Percentiles rank a stretch among this genome's conserved stretches.
These are phyloP conservation scores for Melinaea marsaeus DNA, from an alignment of 2,888 invertebrate species.

Conservation along the genomic window DNA sequence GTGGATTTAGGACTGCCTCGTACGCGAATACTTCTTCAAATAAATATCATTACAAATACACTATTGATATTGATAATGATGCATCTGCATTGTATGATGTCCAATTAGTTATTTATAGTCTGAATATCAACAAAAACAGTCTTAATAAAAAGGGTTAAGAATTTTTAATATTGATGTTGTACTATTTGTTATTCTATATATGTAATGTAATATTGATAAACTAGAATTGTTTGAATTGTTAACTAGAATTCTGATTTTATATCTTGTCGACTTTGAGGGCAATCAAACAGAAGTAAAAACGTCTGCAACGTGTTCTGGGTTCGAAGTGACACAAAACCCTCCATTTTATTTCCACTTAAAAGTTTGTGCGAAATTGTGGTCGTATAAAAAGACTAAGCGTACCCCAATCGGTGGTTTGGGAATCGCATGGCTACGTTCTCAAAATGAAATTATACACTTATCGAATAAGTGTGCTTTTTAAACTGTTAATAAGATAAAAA, in stretches of 20 bases:
- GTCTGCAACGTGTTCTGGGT: constrained; percentile 42
- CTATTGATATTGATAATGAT: no score
- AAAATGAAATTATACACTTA: constrained; percentile 14
- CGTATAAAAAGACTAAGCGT: constrained; percentile 52
- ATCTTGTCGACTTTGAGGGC: constrained; percentile 28
- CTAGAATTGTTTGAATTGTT: neutral
- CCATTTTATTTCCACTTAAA: constrained; percentile 59
- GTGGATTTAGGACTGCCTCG: constrained; percentile 22
- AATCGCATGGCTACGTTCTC: constrained; percentile 38
- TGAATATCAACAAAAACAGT: no score
- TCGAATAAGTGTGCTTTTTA: neutral
- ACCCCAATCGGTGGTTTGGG: constrained; percentile 51
- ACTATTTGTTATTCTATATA: neutral
- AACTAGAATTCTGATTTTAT: neutral
- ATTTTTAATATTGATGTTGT: neutral
- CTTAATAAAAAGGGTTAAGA: no score
- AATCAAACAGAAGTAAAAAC: constrained; percentile 48
- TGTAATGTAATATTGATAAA: neutral
- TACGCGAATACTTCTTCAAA: constrained; percentile 14
- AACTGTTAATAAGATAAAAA: neutral
- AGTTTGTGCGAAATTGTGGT: constrained; percentile 49
- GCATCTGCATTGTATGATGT: no score
- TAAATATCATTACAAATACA: constrained; percentile 1
- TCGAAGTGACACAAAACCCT: constrained; percentile 42
- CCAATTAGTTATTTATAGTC: no score